These are phyloP conservation scores for Lagria hirta DNA, from an alignment of 2,888 invertebrate species.

Conservation along the genomic window DNA sequence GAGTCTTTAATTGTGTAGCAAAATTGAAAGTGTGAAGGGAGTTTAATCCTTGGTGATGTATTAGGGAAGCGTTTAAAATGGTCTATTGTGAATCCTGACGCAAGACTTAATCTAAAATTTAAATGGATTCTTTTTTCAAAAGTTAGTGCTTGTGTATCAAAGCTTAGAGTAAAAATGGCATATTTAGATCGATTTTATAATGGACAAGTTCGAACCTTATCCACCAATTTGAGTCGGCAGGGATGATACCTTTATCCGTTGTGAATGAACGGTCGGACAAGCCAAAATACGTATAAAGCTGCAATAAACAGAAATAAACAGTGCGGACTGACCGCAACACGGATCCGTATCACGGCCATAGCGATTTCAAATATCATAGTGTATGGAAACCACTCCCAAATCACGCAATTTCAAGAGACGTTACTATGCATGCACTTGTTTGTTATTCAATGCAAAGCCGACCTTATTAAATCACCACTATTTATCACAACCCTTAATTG, in stretches of 20 bases:
- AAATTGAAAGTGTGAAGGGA: slow-evolving; percentile 22
- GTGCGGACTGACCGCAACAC: slow-evolving; percentile 30
- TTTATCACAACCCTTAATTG: slow-evolving; percentile 15
- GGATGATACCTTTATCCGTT: slow-evolving; percentile 26
- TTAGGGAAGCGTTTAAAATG: slow-evolving; percentile 17
- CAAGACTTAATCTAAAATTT: slow-evolving; percentile 25
- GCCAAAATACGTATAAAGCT: slow-evolving; percentile 29
- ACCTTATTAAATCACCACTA: slow-evolving; percentile 19
- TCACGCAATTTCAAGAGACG: slow-evolving; percentile 22
- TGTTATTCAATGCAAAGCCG: slow-evolving; percentile 12
- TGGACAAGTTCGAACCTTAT: slow-evolving; percentile 20
- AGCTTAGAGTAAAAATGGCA: slow-evolving; percentile 19
- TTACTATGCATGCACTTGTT: slow-evolving; percentile 23
- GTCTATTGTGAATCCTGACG: slow-evolving; percentile 15
- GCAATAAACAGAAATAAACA: slow-evolving; percentile 31
- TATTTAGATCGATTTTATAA: slow-evolving; percentile 23
- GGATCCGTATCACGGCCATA: slow-evolving; percentile 27
- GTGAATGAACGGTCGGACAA: slow-evolving; percentile 24
- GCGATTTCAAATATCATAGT: slow-evolving; percentile 23
- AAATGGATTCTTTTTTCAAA: slow-evolving; percentile 20
- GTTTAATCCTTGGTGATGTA: slow-evolving; percentile 18
- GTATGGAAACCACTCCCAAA: slow-evolving; percentile 18
- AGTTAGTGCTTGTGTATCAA: slow-evolving; percentile 20
- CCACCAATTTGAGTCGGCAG: slow-evolving; percentile 18
- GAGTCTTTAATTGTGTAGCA: slow-evolving; percentile 18